A percentile compares a stretch with the other conserved stretches of the same genome.
phyloP scores from a whole-genome alignment of 2,797 vertebrate species.

The Microctenopoma stevenorrisi region DNA sequence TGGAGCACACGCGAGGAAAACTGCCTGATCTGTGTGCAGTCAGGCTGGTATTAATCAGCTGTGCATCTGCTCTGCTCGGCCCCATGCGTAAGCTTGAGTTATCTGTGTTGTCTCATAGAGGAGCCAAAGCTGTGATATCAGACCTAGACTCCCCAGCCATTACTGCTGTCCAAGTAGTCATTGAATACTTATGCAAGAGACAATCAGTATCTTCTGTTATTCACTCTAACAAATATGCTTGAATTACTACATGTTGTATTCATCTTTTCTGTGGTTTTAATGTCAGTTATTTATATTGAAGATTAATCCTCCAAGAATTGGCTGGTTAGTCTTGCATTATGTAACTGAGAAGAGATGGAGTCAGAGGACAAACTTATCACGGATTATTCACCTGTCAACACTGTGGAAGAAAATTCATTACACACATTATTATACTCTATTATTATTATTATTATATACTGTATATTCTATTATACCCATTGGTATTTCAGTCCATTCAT shows the following conservation, averaged over 20 bases:
- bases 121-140: conserved; percentile 63
- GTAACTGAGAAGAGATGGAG: conserved; percentile 15
- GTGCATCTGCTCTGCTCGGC: conserved; percentile 61
- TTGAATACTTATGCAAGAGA: conserved; percentile 29
- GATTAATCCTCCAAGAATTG: conserved; percentile 6
- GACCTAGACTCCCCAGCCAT: conserved; percentile 48
- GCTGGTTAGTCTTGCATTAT: conserved; percentile 10
- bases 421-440: too few species aligned
- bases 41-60: conserved; percentile 72
- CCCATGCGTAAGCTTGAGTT: conserved; percentile 52
- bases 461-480: too few species aligned
- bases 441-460: too few species aligned
- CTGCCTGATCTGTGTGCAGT: conserved; percentile 58
- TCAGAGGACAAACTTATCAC: conserved; percentile 1
- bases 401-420: background rate
- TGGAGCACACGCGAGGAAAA: conserved; percentile 60
- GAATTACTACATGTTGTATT: conserved; percentile 6
- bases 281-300: conserved; percentile 17
- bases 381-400: conserved; percentile 4
- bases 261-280: conserved; percentile 18
- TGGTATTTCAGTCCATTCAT: background rate
- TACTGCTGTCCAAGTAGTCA: conserved; percentile 44
- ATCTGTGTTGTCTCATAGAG: conserved; percentile 66
- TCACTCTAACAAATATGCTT: conserved; percentile 27
- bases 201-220: conserved; percentile 35